phyloP scores from a whole-genome alignment of 2,888 invertebrate species.

The Oscheius myriophilus region DNA sequence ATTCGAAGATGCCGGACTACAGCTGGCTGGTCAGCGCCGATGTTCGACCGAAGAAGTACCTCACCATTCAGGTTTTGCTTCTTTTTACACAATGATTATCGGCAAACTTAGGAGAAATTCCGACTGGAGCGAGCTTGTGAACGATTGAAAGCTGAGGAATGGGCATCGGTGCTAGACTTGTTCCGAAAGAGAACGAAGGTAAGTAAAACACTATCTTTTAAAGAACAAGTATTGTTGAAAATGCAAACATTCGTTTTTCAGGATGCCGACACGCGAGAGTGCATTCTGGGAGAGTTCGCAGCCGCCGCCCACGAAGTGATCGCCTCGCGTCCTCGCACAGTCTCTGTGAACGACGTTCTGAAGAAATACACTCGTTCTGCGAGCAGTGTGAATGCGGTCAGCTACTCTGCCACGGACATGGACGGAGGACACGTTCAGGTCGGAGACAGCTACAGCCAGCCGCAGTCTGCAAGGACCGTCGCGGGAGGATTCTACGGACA shows the following conservation, averaged over 20 bases:
- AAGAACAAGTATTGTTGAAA: constrained; percentile 4
- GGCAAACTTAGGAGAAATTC: constrained; percentile 18
- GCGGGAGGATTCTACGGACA: no score
- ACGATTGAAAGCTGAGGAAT: constrained; percentile 21
- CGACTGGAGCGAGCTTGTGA: constrained; percentile 16
- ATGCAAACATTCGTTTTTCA: no score
- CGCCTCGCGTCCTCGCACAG: constrained; percentile 5
- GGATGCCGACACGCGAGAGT: not conserved
- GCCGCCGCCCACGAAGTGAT: constrained; percentile 15
- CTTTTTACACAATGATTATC: no score
- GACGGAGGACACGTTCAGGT: constrained; percentile 10
- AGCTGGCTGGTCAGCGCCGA: constrained; percentile 27
- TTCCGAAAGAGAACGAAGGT: constrained; percentile 6
- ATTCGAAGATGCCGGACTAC: constrained; percentile 17
- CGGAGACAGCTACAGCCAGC: not conserved
- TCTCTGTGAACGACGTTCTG: constrained; percentile 1
- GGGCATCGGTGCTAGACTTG: not conserved
- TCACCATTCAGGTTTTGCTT: constrained; percentile 15
- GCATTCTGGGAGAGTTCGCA: constrained; percentile 14
- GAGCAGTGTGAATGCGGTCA: constrained; percentile 12
- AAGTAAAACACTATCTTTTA: not conserved
- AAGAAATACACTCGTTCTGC: constrained; percentile 15
- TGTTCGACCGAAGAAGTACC: constrained; percentile 17
- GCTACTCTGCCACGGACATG: constrained; percentile 3
- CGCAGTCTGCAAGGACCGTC: constrained; percentile 4